Evolutionary conservation across 2,113 vertebrate species (phyloP).

Genomic region (Garra rufa): DNA sequence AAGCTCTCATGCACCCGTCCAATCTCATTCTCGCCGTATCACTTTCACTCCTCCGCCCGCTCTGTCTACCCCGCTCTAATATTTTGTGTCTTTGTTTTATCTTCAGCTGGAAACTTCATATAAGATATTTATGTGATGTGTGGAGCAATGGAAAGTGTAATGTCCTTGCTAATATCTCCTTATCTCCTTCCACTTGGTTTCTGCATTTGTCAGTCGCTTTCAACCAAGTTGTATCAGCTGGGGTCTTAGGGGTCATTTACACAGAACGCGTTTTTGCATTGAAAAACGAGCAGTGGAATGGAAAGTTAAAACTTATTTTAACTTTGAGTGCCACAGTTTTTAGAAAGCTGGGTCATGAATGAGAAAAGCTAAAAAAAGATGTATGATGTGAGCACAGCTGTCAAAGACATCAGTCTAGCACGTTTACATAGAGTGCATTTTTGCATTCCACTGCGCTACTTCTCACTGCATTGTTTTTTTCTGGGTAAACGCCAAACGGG

Average conservation of each 20-base stretch:
- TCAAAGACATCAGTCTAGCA: not conserved
- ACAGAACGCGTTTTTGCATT: not conserved
- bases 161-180: conserved; percentile 26
- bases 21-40: conserved; percentile 22
- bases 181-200: conserved; percentile 13
- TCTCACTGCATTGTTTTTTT: too few relatives aligned
- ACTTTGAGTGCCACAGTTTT: not conserved
- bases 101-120: conserved; percentile 16
- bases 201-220: conserved; percentile 34
- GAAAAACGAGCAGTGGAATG: not conserved
- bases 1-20: conserved; percentile 11
- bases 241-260: not conserved
- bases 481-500: not conserved
- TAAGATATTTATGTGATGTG: not conserved
- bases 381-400: not conserved
- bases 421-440: not conserved
- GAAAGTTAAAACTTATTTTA: not conserved
- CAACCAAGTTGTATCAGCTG: not conserved
- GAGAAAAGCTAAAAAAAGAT: not conserved
- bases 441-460: too few relatives aligned
- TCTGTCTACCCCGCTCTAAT: not conserved
- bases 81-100: conserved; percentile 12
- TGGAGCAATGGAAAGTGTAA: not conserved
- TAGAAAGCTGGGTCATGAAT: not conserved
- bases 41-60: conserved; percentile 1